These are phyloP conservation scores for Drosophila subpulchrella DNA, from an alignment of 1,140 invertebrate genomes.

Conservation along the genomic window DNA sequence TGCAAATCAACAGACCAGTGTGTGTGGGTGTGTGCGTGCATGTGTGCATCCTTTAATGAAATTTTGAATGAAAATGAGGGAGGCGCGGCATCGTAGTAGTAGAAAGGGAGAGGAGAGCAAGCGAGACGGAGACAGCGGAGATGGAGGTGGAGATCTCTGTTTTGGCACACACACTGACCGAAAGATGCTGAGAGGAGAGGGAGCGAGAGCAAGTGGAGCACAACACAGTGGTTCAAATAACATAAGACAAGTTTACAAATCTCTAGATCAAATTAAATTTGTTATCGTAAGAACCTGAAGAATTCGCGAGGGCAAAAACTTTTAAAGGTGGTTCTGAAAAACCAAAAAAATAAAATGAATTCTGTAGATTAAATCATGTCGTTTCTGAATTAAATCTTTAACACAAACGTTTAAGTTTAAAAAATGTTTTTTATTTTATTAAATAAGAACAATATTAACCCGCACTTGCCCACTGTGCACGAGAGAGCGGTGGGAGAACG, in stretches of 20 bases:
- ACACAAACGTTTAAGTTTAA: too few relatives aligned
- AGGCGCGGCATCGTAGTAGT: slow-evolving; percentile 35
- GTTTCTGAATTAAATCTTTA: too few relatives aligned
- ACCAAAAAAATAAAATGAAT: too few relatives aligned
- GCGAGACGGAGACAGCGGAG: slow-evolving; percentile 32
- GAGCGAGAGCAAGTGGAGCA: slow-evolving; percentile 59
- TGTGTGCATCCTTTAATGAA: slow-evolving; percentile 72
- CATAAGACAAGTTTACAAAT: not conserved
- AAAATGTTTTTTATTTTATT: not conserved
- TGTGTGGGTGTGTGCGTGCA: slow-evolving; percentile 9
- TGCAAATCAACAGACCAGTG: slow-evolving; percentile 52
- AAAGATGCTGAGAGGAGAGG: slow-evolving; percentile 19
- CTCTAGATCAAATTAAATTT: too few relatives aligned
- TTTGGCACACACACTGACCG: slow-evolving; percentile 44
- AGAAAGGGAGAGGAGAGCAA: slow-evolving; percentile 6
- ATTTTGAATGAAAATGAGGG: slow-evolving; percentile 66
- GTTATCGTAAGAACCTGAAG: too few relatives aligned
- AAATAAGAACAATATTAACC: not conserved
- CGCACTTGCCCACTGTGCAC: slow-evolving; percentile 16
- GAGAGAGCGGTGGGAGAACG: slow-evolving; percentile 27
- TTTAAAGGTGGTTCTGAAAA: too few relatives aligned
- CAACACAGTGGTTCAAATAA: slow-evolving; percentile 11
- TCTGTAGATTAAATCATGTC: too few relatives aligned
- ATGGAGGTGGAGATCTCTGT: slow-evolving; percentile 59
- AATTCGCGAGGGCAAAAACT: too few relatives aligned